A percentile compares a stretch with the other conserved stretches of the same genome.
These are phyloP conservation scores for Sesia apiformis DNA, from an alignment of 2,888 invertebrate genomes.

Conservation along the genomic window DNA sequence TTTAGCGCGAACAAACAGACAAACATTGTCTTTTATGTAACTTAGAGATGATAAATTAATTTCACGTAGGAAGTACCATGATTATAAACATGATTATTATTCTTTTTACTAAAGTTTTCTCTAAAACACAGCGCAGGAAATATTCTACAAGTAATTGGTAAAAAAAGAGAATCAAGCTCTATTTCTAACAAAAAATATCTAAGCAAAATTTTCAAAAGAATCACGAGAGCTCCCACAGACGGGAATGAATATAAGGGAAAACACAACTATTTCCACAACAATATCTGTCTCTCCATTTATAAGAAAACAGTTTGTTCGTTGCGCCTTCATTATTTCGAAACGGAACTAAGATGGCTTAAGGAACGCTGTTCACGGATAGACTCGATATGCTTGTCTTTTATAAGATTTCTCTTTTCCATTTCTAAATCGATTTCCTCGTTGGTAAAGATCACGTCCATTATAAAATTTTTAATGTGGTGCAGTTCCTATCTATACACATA, in stretches of 20 bases:
- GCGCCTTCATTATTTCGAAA: constrained; percentile 49
- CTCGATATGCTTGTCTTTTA: constrained; percentile 2
- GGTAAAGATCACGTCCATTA: too few relatives aligned
- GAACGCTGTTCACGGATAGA: constrained; percentile 19
- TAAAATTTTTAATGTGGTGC: too few relatives aligned
- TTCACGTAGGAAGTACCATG: too few relatives aligned
- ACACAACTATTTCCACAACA: constrained; percentile 31
- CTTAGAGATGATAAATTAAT: too few relatives aligned
- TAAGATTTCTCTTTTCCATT: background rate
- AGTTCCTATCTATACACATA: background rate
- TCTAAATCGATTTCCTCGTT: too few relatives aligned
- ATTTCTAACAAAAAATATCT: background rate
- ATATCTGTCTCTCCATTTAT: constrained; percentile 38
- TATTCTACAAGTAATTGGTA: too few relatives aligned
- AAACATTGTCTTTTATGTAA: too few relatives aligned
- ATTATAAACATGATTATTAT: too few relatives aligned
- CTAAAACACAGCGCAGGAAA: too few relatives aligned
- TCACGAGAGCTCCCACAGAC: constrained; percentile 7
- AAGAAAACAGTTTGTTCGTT: constrained; percentile 39
- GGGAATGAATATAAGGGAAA: constrained; percentile 17
- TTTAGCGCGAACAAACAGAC: too few relatives aligned
- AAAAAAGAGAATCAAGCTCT: too few relatives aligned
- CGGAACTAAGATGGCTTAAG: constrained; percentile 33
- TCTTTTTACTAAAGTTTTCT: too few relatives aligned
- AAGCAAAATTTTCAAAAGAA: background rate